A percentile compares a stretch with the other conserved stretches of the same genome.
These are phyloP conservation scores for Yponomeuta sedellus DNA, from an alignment of 2,888 invertebrate species.

Conservation along the genomic window DNA sequence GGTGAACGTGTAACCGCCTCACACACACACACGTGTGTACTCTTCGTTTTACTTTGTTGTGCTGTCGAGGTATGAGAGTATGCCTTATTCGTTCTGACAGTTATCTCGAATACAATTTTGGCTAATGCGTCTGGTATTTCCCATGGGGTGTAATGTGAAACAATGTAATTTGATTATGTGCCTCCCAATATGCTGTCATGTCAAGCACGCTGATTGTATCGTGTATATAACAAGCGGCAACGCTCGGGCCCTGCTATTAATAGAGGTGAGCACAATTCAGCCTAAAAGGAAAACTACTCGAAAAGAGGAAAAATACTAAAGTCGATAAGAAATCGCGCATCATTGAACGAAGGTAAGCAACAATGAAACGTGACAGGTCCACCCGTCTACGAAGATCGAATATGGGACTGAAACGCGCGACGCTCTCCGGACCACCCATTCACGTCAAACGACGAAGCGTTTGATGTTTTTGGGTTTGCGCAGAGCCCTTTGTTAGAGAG, in stretches of 20 bases:
- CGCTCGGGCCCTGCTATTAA: not conserved
- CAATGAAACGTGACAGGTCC: not conserved
- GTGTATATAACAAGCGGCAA: not conserved
- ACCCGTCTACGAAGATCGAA: not conserved
- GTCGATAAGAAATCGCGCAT: not conserved
- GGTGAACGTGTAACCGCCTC: constrained; percentile 18
- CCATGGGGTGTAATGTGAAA: not conserved
- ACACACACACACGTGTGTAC: not conserved
- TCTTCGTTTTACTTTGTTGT: not conserved
- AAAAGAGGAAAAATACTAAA: not conserved
- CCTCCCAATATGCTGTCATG: not conserved
- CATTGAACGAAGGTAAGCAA: constrained; percentile 3
- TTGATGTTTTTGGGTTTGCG: not conserved
- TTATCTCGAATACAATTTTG: not conserved
- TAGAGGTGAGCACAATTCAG: not conserved
- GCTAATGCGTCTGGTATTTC: not conserved
- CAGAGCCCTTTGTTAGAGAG: not conserved
- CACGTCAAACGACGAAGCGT: not conserved
- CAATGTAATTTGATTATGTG: not conserved
- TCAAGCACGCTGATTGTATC: not conserved
- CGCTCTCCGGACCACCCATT: not conserved
- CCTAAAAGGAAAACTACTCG: not conserved
- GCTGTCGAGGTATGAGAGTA: not conserved
- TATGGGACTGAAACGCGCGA: not conserved
- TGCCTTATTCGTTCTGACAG: not conserved